phyloP scores from a whole-genome alignment of 2,797 vertebrate genomes.

The Pangasius larnaudii region DNA sequence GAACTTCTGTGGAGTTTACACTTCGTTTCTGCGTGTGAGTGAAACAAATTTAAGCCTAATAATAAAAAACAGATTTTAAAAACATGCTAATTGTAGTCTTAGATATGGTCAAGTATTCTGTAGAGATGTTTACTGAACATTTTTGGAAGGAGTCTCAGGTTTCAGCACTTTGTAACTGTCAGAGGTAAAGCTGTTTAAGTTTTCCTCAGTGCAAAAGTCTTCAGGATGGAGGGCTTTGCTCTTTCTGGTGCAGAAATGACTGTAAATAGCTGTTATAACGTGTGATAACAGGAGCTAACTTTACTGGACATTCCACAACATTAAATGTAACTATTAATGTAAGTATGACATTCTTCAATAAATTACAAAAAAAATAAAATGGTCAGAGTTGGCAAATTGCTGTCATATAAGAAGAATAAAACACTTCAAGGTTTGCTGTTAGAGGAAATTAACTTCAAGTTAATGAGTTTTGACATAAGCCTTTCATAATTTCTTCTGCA shows the following conservation, averaged over 20 bases:
- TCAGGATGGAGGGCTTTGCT: not conserved
- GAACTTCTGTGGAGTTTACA: not conserved
- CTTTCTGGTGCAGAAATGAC: not conserved
- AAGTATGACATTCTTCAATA: not conserved
- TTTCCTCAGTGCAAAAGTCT: not conserved
- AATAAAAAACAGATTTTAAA: not conserved
- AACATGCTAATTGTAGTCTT: not conserved
- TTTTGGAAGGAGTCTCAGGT: not conserved
- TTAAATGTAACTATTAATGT: not conserved
- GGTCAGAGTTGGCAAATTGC: not conserved
- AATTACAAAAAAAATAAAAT: not conserved
- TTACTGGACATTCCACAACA: not conserved
- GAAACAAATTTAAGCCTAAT: not conserved
- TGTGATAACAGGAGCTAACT: not conserved
- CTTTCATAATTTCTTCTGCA: not conserved
- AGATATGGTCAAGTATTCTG: not conserved
- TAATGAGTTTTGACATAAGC: not conserved
- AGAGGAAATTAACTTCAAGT: not conserved
- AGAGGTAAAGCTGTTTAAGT: not conserved
- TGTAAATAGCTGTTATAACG: not conserved
- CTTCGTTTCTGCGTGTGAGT: not conserved
- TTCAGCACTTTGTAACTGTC: not conserved
- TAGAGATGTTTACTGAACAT: not conserved
- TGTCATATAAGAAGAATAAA: not conserved
- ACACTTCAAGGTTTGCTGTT: not conserved